phyloP scores from a whole-genome alignment of 2,797 vertebrate genomes.

The Tolypeutes matacus region DNA sequence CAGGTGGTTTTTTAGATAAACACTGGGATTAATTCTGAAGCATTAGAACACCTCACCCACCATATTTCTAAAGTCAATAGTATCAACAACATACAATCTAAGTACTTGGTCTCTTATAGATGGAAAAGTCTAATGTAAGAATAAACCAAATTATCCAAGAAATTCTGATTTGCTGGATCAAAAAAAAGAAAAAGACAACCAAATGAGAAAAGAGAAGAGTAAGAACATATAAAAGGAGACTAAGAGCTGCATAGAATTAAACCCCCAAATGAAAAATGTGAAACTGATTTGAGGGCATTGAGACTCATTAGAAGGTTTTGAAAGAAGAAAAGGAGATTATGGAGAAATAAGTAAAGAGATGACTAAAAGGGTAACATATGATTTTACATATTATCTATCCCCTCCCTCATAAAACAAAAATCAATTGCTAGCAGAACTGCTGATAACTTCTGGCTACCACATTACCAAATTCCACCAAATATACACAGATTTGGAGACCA shows the following conservation, averaged over 20 bases:
- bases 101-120: neutral
- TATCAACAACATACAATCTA: neutral
- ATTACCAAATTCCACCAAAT: neutral
- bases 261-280: neutral
- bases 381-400: neutral
- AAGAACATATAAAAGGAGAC: neutral
- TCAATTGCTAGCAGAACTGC: neutral
- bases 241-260: neutral
- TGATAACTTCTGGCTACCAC: neutral
- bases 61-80: conserved; percentile 41
- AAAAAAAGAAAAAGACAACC: neutral
- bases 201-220: conserved; percentile 5
- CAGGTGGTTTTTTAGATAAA: conserved; percentile 71
- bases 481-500: neutral
- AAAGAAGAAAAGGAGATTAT: conserved; percentile 42
- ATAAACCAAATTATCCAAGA: conserved; percentile 54
- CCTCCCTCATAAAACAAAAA: neutral
- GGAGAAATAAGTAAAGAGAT: neutral
- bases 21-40: conserved; percentile 44
- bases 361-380: neutral
- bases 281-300: neutral
- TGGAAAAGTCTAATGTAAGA: neutral
- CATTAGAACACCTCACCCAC: neutral
- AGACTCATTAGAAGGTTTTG: neutral
- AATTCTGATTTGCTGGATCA: conserved; percentile 41